A percentile compares a stretch with the other conserved stretches of the same genome.
These are phyloP conservation scores for Dicroscelio sp. DNA, from an alignment of 2,888 invertebrate genomes.

Conservation along the genomic window DNA sequence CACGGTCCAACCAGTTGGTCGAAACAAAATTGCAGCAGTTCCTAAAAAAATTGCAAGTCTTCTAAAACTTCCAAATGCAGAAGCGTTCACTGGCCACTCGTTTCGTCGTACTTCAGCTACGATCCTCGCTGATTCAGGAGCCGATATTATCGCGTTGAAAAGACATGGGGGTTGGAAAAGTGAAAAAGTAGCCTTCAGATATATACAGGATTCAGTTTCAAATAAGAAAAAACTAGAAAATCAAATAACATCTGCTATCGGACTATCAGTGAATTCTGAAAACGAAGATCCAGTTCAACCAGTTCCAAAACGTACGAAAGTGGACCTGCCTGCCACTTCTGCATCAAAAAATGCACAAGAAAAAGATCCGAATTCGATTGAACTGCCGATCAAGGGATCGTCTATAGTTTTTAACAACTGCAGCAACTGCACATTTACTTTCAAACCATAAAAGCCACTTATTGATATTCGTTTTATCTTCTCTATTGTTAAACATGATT, in stretches of 20 bases:
- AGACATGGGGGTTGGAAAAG: conserved; percentile 58
- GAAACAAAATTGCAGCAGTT: conserved; percentile 75
- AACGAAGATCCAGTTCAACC: too few species aligned
- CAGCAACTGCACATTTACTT: too few species aligned
- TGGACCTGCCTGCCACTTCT: too few species aligned
- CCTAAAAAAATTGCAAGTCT: conserved; percentile 77
- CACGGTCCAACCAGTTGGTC: conserved; percentile 61
- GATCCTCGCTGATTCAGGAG: conserved; percentile 68
- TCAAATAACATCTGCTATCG: neutral
- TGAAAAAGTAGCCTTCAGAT: conserved; percentile 15
- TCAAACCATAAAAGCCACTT: too few species aligned
- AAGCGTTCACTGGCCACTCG: conserved; percentile 74
- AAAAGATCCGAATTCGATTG: too few species aligned
- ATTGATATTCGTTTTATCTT: too few species aligned
- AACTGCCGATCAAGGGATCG: too few species aligned
- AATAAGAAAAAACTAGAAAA: conserved; percentile 1
- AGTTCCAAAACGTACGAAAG: too few species aligned
- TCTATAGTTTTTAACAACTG: too few species aligned
- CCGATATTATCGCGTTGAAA: conserved; percentile 55
- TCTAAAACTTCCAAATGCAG: conserved; percentile 71
- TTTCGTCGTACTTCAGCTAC: conserved; percentile 75
- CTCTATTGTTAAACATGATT: too few species aligned
- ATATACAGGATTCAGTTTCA: neutral
- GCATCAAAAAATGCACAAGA: too few species aligned
- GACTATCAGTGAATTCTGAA: too few species aligned